A percentile compares a stretch with the other conserved stretches of the same genome.
phyloP scores from a whole-genome alignment of 2,888 invertebrate genomes.

The Catocala fraxini region DNA sequence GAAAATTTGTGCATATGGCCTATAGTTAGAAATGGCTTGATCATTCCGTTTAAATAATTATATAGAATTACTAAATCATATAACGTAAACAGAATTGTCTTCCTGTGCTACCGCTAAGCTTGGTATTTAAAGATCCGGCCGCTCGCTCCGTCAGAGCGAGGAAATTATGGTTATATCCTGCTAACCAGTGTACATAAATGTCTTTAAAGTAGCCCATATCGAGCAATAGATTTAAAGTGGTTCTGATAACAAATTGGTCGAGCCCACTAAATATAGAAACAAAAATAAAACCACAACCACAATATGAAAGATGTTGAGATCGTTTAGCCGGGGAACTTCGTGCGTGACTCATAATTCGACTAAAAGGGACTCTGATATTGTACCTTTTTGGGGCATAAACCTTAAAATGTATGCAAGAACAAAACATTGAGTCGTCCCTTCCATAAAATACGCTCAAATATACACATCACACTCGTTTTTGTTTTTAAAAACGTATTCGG shows the following conservation, averaged over 20 bases:
- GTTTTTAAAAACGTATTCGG: constrained; percentile 32
- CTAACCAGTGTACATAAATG: too few relatives aligned
- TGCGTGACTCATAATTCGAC: constrained; percentile 39
- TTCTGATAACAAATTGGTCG: constrained; percentile 5
- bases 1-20: too few relatives aligned
- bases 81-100: too few relatives aligned
- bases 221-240: constrained; percentile 3
- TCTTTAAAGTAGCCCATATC: not conserved
- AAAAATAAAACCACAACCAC: constrained; percentile 15
- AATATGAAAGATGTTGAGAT: constrained; percentile 33
- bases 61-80: too few relatives aligned
- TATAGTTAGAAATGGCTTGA: too few relatives aligned
- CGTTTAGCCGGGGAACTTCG: constrained; percentile 20
- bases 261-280: constrained; percentile 5
- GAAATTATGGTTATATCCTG: too few relatives aligned
- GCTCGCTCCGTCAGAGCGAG: too few relatives aligned
- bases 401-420: constrained; percentile 36
- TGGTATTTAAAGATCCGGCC: too few relatives aligned
- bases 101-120: too few relatives aligned
- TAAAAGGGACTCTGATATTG: constrained; percentile 33
- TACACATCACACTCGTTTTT: constrained; percentile 48
- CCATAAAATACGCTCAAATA: constrained; percentile 47
- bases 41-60: too few relatives aligned
- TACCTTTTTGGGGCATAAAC: constrained; percentile 36
- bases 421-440: constrained; percentile 34